A percentile compares a stretch with the other conserved stretches of the same genome.
These are phyloP conservation scores for Thyatira batis DNA, from an alignment of 2,888 invertebrate species.

Conservation along the genomic window DNA sequence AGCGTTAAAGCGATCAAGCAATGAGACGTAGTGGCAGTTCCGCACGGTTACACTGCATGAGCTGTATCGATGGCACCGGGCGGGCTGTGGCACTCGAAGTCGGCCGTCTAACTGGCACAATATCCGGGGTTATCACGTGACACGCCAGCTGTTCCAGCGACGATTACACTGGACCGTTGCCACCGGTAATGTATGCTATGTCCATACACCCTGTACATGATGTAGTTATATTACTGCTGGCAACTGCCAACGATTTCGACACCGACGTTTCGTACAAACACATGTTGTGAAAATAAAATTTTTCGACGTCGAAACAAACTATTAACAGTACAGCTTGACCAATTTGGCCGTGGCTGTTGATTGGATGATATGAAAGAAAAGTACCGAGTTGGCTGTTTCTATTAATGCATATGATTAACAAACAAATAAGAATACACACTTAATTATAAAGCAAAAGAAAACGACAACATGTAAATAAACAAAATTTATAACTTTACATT, in stretches of 20 bases:
- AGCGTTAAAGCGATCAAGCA: neutral
- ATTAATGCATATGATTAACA: no score
- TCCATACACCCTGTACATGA: conserved; percentile 9
- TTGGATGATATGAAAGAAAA: no score
- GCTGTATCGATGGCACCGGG: neutral
- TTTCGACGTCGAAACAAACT: no score
- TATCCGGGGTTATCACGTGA: conserved; percentile 53
- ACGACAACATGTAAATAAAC: no score
- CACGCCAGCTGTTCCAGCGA: conserved; percentile 54
- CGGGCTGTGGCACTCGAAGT: conserved; percentile 3
- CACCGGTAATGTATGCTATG: conserved; percentile 36
- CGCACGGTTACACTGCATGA: neutral
- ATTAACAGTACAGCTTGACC: no score
- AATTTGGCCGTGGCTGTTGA: no score
- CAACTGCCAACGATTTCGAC: neutral
- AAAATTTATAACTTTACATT: no score
- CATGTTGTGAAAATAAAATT: neutral
- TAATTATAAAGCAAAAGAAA: no score
- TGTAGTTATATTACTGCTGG: conserved; percentile 2
- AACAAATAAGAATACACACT: no score
- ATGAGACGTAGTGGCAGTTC: neutral
- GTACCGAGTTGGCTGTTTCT: no score
- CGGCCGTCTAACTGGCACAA: conserved; percentile 48
- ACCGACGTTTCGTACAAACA: neutral
- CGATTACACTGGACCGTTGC: conserved; percentile 56